A percentile compares a stretch with the other conserved stretches of the same genome.
These are phyloP conservation scores for Euplexia lucipara DNA, from an alignment of 2,888 invertebrate species.

Conservation along the genomic window DNA sequence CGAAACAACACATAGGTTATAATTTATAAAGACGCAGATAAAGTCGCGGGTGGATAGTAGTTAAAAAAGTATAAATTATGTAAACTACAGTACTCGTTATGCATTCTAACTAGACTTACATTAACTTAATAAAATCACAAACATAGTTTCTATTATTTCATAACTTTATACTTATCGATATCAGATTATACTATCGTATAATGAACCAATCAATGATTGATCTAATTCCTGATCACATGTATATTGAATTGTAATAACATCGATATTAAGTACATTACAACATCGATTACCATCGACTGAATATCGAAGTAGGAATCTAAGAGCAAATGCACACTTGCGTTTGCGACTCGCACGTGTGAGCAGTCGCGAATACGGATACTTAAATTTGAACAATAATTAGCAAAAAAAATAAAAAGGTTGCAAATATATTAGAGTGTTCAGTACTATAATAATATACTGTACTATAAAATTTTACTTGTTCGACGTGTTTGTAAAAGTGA, in stretches of 20 bases:
- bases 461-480: too few species aligned
- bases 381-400: neutral
- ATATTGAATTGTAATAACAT: conserved; percentile 44
- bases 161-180: conserved; percentile 33
- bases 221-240: conserved; percentile 41
- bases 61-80: conserved; percentile 1
- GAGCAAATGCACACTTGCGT: conserved; percentile 7
- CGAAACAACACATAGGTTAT: too few species aligned
- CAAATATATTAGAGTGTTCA: neutral
- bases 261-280: conserved; percentile 33
- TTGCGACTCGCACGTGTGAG: neutral
- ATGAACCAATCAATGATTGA: conserved; percentile 45
- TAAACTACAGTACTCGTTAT: conserved; percentile 8
- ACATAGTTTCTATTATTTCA: conserved; percentile 30
- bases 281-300: conserved; percentile 43
- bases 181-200: conserved; percentile 31
- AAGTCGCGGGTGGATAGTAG: too few species aligned
- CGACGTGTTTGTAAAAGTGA: too few species aligned
- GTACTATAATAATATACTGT: conserved; percentile 10
- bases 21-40: too few species aligned
- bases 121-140: conserved; percentile 34
- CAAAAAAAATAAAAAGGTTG: neutral
- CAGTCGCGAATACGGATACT: neutral
- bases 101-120: conserved; percentile 23
- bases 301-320: conserved; percentile 36